Evolutionary conservation across 2,113 vertebrate genomes (phyloP), one percentile per base, ranked within the genome.

Genomic region (Ia io): DNA sequence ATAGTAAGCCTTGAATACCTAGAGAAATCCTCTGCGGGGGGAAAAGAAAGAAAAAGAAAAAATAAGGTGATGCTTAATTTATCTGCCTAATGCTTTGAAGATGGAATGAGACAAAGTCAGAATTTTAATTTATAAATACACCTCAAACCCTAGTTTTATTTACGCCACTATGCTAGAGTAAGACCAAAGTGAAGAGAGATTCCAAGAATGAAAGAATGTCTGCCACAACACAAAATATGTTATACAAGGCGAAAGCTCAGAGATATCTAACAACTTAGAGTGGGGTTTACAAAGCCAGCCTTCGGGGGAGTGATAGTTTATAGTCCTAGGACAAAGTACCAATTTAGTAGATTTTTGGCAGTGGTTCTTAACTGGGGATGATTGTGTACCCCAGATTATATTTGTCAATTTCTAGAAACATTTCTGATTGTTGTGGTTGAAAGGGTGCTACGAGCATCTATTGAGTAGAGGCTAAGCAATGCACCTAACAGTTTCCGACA

Each of bases 301-400:
- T 40, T 12, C 5, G 12, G 35, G 63, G 6, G 3, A 6, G 1
- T 0, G 2, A 5, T 80, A 40, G 7, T 69, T 23, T 1, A 14
- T 90, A 28, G 16, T 80, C 30, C 9, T 35, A 6, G 2, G 40
- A 47, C 3, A 47, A 17, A 71, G 23, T 53, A 47, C 47, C 16
- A 83, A 42, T 2, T 63, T 80, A 32, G 73, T 30, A 22, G 28
- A 22, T 42, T 28, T 44, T 5, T 84, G 22, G 16, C 9, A 71
- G 14, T 40, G 40, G 20, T 76, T 71, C 76, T 59, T 11, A 74
- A 5, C 23, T 91, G 30, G 28, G 30, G 53, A 25, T 13, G 42
- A 37, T 42, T 47, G 10, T 67, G 9, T 0, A 35, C 6, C 49
- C 71, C 2, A 59, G 37, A 20, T 16, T 30, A 18, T 28, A 42